Base-by-base conservation (phyloP, 2,888 invertebrate species). In the Kuschelorhynchus macadamiae region DNA sequence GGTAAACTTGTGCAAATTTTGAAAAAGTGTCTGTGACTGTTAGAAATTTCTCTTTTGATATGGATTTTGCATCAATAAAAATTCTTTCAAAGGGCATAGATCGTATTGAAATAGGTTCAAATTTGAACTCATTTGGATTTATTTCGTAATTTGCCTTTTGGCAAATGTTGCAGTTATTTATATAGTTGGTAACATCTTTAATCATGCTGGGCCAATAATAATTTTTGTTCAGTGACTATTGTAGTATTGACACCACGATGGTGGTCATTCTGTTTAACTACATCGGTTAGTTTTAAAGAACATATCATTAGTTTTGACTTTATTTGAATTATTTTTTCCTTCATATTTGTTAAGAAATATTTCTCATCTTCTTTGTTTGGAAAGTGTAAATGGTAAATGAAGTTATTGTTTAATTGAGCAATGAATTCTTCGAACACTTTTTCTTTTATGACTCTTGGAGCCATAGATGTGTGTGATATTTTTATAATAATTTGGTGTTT, bases 161-260 rank as follows among this genome's bases (percentile, higher is more conserved):
- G 11, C 32, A 32, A 12, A 32, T 50, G 9, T 14, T 16, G 12
- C 30, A 30, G 12, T 50, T 50, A 5, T 50, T 50, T 14, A 50
- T 50, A 47, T 44, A 44, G 11, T 44, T 44, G 4, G 44, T 44
- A 44, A 44, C 44, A 17, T 44, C 44, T 44, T 44, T 44, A 4
- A 44, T 12, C 44, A 44, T 44, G 2, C 8, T 16, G 2, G 17
- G 44, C 14, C 44, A 44, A 20, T 9, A 44, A 44, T 44, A 44
- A 14, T 20, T 44, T 5, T 44, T 44, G 5, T 44, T 44, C 5
- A 20, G 11, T 8, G 11, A 8, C 44, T 7, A 44, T 2, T 8
- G 44, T 44, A 44, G 44, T 44, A 4, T 44, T 44, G 14, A 44
- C 14, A 7, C 44, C 44, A 16, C 44, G 44, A 14, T 44, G 44